Base-by-base conservation (phyloP, 2,888 invertebrate genomes). In the Agonopterix alstromeriana region DNA sequence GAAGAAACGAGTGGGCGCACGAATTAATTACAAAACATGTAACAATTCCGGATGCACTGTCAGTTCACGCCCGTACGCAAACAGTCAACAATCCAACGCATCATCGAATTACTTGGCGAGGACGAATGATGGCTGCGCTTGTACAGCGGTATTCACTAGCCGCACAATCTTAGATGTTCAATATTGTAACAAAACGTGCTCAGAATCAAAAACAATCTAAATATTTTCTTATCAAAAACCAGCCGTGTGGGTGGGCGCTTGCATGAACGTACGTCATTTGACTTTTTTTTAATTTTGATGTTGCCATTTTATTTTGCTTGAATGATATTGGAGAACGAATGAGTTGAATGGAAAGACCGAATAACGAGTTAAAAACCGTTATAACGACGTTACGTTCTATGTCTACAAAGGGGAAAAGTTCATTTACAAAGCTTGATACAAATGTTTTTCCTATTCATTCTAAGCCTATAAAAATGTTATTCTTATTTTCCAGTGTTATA, bases 1-100 rank as follows among this genome's bases (percentile, higher is more conserved):
- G 56, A 59, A 61, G 67, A 54, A 60, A 48, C 49, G 54, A 60
- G 75, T 79, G 72, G 80, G 79, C 77, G 80, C 72, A 68, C 63
- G 66, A 74, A 73, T 76, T 72, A 74, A 78, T 76, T 81, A 74
- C 78, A 80, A 85, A 84, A 83, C 79, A 81, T 77, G 62, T 69
- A 78, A 73, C 66, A 74, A 66, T 72, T 71, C 70, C 67, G 60
- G 48, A 50, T 48, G 41, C 14, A 47, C 42, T 42, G 3, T 63
- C 63, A 67, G 67, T 66, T 67, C 65, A 70, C 71, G 70, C 77
- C 73, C 70, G 71, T 67, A 58, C 52, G 67, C 14, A 36, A 43
- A 63, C 64, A 59, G 62, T 57, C 60, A 68, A 58, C 63, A 58
- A 62, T 65, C 54, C 63, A 68, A 60, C 61, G 55, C 53, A 57